Base-by-base conservation (phyloP, 2,113 vertebrate species). In the Neoarius graeffei region DNA sequence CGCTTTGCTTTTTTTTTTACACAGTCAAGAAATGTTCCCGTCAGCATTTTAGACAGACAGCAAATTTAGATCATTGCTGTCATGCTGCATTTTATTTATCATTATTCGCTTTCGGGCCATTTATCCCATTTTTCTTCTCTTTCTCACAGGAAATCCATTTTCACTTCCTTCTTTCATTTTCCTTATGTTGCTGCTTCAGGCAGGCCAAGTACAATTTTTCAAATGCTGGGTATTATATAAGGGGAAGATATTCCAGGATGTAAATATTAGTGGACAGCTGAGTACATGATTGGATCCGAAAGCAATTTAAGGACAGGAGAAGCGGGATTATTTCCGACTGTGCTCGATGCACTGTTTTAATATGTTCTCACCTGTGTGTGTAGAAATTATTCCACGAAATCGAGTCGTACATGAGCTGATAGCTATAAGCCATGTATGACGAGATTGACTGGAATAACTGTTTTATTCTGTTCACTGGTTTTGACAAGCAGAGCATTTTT, bases 11-110 rank as follows among this genome's bases (percentile, higher is more conserved):
- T 48, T 84, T 42, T 71, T 83, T 86, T 88, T 79, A 85, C 62
- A 86, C 73, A 57, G 69, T 84, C 85, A 60, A 10, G 60, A 85
- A 89, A 77, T 87, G 89, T 93, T 91, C 90, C 92, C 89, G 90
- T 95, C 92, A 92, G 92, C 94, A 87, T 90, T 91, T 92, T 89
- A 81, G 87, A 85, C 15, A 62, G 90, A 87, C 69, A 59, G 50
- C 17, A 85, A 89, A 88, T 90, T 91, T 90, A 81, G 79, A 89
- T 87, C 82, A 86, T 88, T 69, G 71, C 27, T 81, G 83, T 57
- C 6, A 73, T 25, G 77, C 87, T 54, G 62, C 66, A 62, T 79
- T 74, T 88, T 90, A 89, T 81, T 91, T 92, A 90, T 90, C 66
- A 17, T 86, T 48, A 91, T 91, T 93, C 90, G 88, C 87, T 85